Conservation (phyloP, 2,888 invertebrate genomes). For the Petrophora chlorosata region DNA sequence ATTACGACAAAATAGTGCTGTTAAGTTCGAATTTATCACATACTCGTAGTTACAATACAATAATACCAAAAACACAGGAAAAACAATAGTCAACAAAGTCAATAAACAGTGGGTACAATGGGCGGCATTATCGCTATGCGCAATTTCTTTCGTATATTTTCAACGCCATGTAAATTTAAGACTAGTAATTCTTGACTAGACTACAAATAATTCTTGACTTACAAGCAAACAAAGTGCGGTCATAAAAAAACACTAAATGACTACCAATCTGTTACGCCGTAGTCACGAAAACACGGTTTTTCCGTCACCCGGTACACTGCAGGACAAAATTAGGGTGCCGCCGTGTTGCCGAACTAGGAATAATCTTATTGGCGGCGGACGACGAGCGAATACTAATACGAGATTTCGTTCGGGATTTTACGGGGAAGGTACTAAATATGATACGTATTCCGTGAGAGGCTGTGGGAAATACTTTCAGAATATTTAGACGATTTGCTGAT, state of each 20-base stretch:
- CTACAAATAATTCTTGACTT: no score
- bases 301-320: slow-evolving; percentile 22
- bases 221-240: no score
- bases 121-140: no score
- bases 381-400: slow-evolving; percentile 25
- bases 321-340: slow-evolving; percentile 32
- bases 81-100: no score
- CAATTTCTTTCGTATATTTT: no score
- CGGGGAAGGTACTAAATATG: slow-evolving; percentile 12
- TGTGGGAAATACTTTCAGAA: background rate
- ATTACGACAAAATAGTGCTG: no score
- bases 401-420: slow-evolving; percentile 9
- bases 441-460: background rate
- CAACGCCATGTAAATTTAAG: no score
- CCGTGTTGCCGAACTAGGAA: slow-evolving; percentile 28
- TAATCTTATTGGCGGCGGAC: slow-evolving; percentile 28
- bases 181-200: no score
- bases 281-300: slow-evolving; percentile 2
- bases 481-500: slow-evolving; percentile 2
- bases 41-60: no score
- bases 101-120: no score
- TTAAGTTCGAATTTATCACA: no score
- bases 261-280: background rate
- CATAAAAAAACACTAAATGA: background rate
- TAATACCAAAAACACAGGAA: no score